A percentile compares a stretch with the other conserved stretches of the same genome.
phyloP scores from a whole-genome alignment of 2,797 vertebrate species.

The Diplodus puntazzo region DNA sequence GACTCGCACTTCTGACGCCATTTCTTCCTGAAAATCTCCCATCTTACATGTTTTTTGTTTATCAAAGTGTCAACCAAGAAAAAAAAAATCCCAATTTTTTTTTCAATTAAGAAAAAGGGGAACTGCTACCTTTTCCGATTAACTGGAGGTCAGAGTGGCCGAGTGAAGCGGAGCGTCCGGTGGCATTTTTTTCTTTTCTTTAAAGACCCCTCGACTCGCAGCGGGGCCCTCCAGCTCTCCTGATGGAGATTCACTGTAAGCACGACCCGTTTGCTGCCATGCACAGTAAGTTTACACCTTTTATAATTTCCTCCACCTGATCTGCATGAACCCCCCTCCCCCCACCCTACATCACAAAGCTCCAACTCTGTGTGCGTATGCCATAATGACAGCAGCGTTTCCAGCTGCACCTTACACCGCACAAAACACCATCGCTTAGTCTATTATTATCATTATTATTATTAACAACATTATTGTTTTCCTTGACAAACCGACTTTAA shows the following conservation, averaged over 20 bases:
- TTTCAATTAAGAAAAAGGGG: conserved; percentile 10
- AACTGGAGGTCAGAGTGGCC: conserved; percentile 52
- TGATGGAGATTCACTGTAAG: conserved; percentile 99
- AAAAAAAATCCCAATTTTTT: conserved; percentile 4
- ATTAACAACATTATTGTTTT: not conserved
- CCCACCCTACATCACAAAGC: not conserved
- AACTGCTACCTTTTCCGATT: conserved; percentile 27
- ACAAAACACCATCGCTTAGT: not conserved
- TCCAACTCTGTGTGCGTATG: conserved; percentile 9
- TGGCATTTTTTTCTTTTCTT: conserved; percentile 50
- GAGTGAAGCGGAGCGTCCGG: conserved; percentile 54
- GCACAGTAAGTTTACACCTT: conserved; percentile 93
- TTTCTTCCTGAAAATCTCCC: conserved; percentile 21
- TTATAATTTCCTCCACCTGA: conserved; percentile 39
- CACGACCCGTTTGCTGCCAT: conserved; percentile 99
- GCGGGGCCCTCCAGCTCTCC: conserved; percentile 57
- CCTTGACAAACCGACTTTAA: not conserved
- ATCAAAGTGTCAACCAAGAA: not conserved
- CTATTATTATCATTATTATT: not conserved
- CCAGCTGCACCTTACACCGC: not conserved
- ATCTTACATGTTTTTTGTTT: conserved; percentile 15
- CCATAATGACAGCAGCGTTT: conserved; percentile 4
- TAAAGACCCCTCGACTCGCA: conserved; percentile 37
- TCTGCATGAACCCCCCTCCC: conserved; percentile 42
- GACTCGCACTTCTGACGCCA: conserved; percentile 42